phyloP scores from a whole-genome alignment of 2,113 vertebrate species.

The Odocoileus virginianus region DNA sequence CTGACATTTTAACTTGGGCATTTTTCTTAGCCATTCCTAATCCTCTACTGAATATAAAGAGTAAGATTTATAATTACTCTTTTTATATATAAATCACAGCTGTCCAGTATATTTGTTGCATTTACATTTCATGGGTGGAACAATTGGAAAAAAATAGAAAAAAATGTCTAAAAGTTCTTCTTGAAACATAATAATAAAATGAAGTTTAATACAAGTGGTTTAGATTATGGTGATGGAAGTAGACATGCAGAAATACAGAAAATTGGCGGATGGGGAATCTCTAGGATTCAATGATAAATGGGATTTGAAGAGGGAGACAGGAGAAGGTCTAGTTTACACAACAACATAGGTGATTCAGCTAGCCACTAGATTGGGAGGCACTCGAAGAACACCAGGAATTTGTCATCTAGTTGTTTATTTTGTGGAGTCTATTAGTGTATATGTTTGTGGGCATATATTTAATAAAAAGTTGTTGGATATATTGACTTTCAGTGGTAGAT shows the following conservation, averaged over 20 bases:
- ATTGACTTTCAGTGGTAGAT: background rate
- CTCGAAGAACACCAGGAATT: background rate
- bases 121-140: background rate
- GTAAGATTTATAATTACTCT: background rate
- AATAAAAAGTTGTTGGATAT: background rate
- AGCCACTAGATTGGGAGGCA: background rate
- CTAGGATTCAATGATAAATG: background rate
- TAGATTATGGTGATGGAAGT: background rate
- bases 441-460: background rate
- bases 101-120: background rate
- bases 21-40: background rate
- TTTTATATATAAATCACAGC: background rate
- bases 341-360: background rate
- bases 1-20: background rate
- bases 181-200: background rate
- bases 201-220: background rate
- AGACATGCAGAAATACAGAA: background rate
- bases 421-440: background rate
- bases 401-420: constrained; percentile 1
- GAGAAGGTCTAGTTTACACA: background rate
- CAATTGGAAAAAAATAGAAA: background rate
- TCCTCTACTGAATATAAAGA: background rate
- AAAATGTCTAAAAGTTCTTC: background rate
- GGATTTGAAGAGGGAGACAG: background rate
- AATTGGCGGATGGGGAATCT: background rate